A percentile compares a stretch with the other conserved stretches of the same genome.
Conservation (phyloP, 1,140 invertebrate species). For the Neodiprion lecontei region DNA sequence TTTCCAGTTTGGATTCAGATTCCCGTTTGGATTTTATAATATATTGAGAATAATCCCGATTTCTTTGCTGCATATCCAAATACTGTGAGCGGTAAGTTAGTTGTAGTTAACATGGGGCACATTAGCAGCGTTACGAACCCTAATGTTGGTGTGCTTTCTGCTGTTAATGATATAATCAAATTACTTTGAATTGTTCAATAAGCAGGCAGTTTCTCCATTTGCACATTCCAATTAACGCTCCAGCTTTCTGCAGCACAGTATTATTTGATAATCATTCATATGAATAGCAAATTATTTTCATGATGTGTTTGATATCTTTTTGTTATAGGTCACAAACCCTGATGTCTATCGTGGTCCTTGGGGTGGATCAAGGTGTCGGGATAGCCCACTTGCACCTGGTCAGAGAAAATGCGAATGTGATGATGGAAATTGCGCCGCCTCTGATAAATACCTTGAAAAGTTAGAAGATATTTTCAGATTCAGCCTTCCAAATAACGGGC, state of each 20-base stretch:
- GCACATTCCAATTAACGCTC: too few species aligned
- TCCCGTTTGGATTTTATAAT: background rate
- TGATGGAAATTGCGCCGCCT: slow-evolving; percentile 71
- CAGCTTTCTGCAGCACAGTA: too few species aligned
- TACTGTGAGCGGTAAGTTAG: background rate
- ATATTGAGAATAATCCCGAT: background rate
- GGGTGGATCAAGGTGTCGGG: slow-evolving; percentile 87
- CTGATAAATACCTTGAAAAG: slow-evolving; percentile 82
- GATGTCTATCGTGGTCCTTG: slow-evolving; percentile 89
- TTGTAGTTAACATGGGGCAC: background rate
- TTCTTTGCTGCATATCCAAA: background rate
- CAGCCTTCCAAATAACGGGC: slow-evolving; percentile 73
- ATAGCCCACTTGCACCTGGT: slow-evolving; percentile 81
- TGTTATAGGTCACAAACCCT: slow-evolving; percentile 79
- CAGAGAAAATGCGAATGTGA: slow-evolving; percentile 73
- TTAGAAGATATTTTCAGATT: slow-evolving; percentile 81
- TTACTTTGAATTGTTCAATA: too few species aligned
- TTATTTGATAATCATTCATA: too few species aligned
- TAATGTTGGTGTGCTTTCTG: too few species aligned
- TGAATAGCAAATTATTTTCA: too few species aligned
- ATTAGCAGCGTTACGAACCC: too few species aligned
- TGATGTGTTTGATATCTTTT: too few species aligned
- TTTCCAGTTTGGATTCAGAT: slow-evolving; percentile 10
- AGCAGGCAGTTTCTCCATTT: too few species aligned
- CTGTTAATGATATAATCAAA: too few species aligned